Conservation (phyloP, 2,113 vertebrate genomes). For the Pagrus major region DNA sequence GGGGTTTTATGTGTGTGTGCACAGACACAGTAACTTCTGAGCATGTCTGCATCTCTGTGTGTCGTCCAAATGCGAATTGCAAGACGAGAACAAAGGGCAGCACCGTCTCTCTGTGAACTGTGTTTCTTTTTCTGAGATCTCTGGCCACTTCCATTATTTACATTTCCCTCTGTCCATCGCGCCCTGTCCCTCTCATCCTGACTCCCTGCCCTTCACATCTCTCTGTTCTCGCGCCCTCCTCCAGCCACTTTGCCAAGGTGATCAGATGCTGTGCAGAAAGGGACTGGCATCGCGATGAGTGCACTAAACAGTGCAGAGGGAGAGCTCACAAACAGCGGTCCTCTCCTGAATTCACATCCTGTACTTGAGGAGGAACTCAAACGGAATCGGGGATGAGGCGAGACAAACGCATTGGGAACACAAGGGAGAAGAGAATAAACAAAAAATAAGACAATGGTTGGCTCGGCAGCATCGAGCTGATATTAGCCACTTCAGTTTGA, state of each 20-base stretch:
- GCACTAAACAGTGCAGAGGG: slow-evolving; percentile 36
- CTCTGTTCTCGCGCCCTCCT: slow-evolving; percentile 16
- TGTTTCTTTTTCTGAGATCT: slow-evolving; percentile 33
- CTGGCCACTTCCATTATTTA: slow-evolving; percentile 55
- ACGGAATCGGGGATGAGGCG: slow-evolving; percentile 53
- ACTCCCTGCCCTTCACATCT: slow-evolving; percentile 39
- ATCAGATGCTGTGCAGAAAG: slow-evolving; percentile 39
- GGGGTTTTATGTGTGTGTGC: not conserved
- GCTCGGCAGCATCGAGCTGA: slow-evolving; percentile 4
- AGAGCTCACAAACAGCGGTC: slow-evolving; percentile 46
- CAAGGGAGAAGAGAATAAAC: slow-evolving; percentile 10
- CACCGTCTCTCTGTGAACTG: slow-evolving; percentile 8
- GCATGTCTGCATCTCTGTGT: not conserved
- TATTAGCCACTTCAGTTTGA: slow-evolving; percentile 43
- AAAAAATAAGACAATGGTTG: slow-evolving; percentile 34
- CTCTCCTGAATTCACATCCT: slow-evolving; percentile 55
- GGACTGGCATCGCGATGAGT: slow-evolving; percentile 34
- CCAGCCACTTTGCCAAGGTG: slow-evolving; percentile 50
- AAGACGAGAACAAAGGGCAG: slow-evolving; percentile 44
- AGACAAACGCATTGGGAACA: slow-evolving; percentile 44
- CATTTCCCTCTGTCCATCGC: slow-evolving; percentile 25
- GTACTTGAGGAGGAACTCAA: slow-evolving; percentile 47
- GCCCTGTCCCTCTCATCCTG: not conserved
- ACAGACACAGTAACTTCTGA: not conserved
- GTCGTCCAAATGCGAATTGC: slow-evolving; percentile 30